Base-by-base conservation (phyloP, 2,797 vertebrate species). In the Sparidentex hasta region DNA sequence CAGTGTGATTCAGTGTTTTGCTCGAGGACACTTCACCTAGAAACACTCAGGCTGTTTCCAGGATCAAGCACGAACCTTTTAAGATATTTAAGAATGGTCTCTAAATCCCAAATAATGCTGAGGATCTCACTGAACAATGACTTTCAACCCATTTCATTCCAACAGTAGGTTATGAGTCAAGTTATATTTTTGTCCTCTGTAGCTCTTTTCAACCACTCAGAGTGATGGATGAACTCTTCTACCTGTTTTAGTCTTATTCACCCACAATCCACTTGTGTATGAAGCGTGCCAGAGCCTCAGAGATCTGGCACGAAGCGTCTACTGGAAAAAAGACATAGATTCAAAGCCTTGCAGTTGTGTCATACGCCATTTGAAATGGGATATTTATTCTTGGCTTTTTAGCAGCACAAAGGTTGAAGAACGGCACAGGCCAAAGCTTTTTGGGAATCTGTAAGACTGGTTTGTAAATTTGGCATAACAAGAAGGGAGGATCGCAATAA, bases 231-330 rank as follows among this genome's bases (percentile, higher is more conserved):
- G 44, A 33, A 43, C 64, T 70, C 56, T 13, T 38, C 16, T 65
- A 74, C 73, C 71, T 78, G 11, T 47, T 68, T 44, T 65, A 47
- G 33, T 46, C 21, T 68, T 20, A 12, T 63, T 81, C 65, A 65
- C 23, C 54, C 69, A 70, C 23, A 71, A 16, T 87, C 63, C 63
- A 57, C 68, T 68, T 25, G 51, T 48, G 46, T 62, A 67, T 67
- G 41, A 54, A 62, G 66, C 12, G 9, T 33, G 41, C 50, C 55
- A 70, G 50, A 44, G 68, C 33, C 33, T 21, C 50, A 1, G 23
- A 48, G 55, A 44, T 56, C 23, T 46, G 51, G 68, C 51, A 23
- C n/a, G n/a, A 21, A 11, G 13, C 1, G 48, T 56, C 21, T 4
- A 64, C 33, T 62, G 69, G 50, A 6, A 56, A 44, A 61, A 47